phyloP scores from a whole-genome alignment of 2,888 invertebrate genomes.

The Ornithoptera alexandrae region DNA sequence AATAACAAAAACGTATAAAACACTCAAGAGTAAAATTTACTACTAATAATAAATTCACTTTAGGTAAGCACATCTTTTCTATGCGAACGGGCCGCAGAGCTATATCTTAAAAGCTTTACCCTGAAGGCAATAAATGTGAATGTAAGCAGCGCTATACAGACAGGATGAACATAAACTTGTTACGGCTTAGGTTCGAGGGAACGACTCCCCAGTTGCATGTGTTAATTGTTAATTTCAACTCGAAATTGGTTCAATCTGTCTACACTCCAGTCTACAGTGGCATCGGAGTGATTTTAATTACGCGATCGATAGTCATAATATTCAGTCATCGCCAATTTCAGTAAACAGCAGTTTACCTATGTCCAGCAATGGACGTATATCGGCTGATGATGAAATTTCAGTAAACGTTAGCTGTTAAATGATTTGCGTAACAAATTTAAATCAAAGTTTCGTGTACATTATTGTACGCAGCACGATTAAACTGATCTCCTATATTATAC shows the following conservation, averaged over 20 bases:
- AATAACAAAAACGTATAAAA: constrained; percentile 2
- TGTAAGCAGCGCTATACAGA: constrained; percentile 13
- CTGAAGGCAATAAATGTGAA: constrained; percentile 22
- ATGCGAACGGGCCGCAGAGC: constrained; percentile 5
- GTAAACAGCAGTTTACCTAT: not conserved
- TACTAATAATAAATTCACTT: not conserved
- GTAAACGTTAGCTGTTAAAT: not conserved
- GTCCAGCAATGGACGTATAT: too few relatives aligned
- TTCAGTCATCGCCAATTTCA: constrained; percentile 1
- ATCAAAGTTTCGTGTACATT: not conserved
- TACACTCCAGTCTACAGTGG: constrained; percentile 28
- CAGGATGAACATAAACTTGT: constrained; percentile 25
- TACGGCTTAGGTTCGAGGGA: constrained; percentile 22
- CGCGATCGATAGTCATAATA: constrained; percentile 15
- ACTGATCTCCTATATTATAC: too few relatives aligned
- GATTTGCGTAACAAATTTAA: not conserved
- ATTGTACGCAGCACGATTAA: too few relatives aligned
- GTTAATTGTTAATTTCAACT: constrained; percentile 43
- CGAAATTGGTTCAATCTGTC: constrained; percentile 49
- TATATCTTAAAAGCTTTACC: constrained; percentile 17
- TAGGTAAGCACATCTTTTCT: constrained; percentile 2
- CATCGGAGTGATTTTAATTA: constrained; percentile 27
- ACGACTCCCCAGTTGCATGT: constrained; percentile 29
- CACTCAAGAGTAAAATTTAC: constrained; percentile 4
- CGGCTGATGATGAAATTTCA: too few relatives aligned